Evolutionary conservation across 1,140 invertebrate species (phyloP), one percentile per base, ranked within the genome.

Genomic region (Monomorium pharaonis): DNA sequence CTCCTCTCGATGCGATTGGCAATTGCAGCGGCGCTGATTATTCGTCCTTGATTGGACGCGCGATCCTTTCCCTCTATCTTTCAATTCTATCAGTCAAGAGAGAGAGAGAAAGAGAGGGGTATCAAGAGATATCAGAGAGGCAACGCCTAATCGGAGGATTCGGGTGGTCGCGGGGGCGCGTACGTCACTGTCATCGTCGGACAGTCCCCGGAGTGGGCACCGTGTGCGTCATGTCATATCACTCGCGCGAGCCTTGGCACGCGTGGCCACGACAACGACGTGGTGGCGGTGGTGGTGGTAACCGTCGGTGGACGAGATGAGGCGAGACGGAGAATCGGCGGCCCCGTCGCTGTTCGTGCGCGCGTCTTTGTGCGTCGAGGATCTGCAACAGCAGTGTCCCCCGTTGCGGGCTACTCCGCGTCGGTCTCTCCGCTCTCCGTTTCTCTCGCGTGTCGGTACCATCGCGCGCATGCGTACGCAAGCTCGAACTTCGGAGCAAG

Each of bases 261-360:
- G 86, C 87, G 88, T 86, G 86, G 74, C 75, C 76, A 54, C 78
- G 75, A 81, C 85, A 54, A 74, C 72, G 86, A 86, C n/a, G n/a
- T n/a, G n/a, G n/a, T 69, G 54, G 77, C 54, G 47, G 30, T 51
- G 18, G 51, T 56, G 33, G 47, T 33, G 44, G 47, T 3, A 78
- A 85, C 75, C 84, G 58, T n/a, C 14, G 62, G 54, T 49, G 42
- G 86, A 44, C 37, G 18, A n/a, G 21, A 84, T 77, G 69, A 81
- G 67, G 47, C 56, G 87, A 30, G 74, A 75, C 51, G 63, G 37
- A 47, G 42, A 47, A 10, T 12, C n/a, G n/a, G 33, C 60, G 30
- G 37, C 5, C 12, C 62, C 51, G 54, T 30, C 27, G 24, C 16
- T 7, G 47, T 30, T 42, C 3, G 14, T 16, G 42, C 24, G 60